These are phyloP conservation scores for Fopius arisanus DNA, from an alignment of 1,140 invertebrate genomes.

Conservation along the genomic window DNA sequence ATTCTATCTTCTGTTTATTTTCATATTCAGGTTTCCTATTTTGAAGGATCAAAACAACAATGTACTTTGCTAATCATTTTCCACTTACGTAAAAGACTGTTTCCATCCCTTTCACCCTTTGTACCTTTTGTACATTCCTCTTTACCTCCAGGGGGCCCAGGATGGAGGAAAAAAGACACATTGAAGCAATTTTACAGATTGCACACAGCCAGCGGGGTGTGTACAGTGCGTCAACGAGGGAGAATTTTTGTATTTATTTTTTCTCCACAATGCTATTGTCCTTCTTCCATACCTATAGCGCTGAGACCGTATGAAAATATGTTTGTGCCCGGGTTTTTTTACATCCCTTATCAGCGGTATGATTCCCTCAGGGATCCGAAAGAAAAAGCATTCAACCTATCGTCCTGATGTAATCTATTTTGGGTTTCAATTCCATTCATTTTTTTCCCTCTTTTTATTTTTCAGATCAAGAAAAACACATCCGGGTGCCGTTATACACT, in stretches of 20 bases:
- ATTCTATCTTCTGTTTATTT: background rate
- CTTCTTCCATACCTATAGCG: background rate
- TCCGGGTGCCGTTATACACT: slow-evolving; percentile 92
- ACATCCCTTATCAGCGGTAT: slow-evolving; percentile 10
- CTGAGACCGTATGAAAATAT: background rate
- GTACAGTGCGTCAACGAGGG: background rate
- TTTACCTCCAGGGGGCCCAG: background rate
- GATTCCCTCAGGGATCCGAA: background rate
- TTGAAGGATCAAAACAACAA: background rate
- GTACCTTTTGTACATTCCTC: background rate
- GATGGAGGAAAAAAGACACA: slow-evolving; percentile 1
- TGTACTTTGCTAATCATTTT: slow-evolving; percentile 1
- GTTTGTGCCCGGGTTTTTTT: background rate
- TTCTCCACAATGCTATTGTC: background rate
- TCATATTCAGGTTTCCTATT: background rate
- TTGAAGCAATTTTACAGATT: slow-evolving; percentile 34
- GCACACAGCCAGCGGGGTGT: slow-evolving; percentile 17
- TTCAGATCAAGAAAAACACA: slow-evolving; percentile 93
- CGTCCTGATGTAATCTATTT: slow-evolving; percentile 10
- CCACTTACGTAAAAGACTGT: background rate
- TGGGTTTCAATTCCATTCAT: background rate
- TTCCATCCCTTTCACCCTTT: background rate
- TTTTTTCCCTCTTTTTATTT: slow-evolving; percentile 45
- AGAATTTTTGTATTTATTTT: background rate
- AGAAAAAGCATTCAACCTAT: slow-evolving; percentile 8